These are phyloP conservation scores for Schrankia costaestrigalis DNA, from an alignment of 2,888 invertebrate genomes.

Conservation along the genomic window DNA sequence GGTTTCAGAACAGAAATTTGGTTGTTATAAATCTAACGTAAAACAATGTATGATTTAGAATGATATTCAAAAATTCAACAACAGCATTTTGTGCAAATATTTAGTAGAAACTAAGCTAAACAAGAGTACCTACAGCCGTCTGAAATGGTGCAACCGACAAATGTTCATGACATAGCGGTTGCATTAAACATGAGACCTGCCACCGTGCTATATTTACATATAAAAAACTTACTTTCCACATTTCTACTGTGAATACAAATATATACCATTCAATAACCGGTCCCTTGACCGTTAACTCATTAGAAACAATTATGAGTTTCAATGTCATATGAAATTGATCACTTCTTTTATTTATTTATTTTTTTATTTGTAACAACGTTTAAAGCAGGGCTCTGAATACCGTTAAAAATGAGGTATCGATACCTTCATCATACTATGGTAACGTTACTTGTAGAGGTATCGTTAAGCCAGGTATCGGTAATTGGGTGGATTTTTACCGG, in stretches of 20 bases:
- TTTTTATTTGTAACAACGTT: too few species aligned
- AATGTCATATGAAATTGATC: conserved; percentile 29
- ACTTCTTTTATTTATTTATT: conserved; percentile 18
- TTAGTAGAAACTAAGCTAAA: conserved; percentile 34
- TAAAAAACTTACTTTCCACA: conserved; percentile 45
- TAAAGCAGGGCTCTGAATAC: too few species aligned
- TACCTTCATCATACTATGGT: too few species aligned
- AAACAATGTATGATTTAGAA: conserved; percentile 27
- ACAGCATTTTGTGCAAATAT: conserved; percentile 30
- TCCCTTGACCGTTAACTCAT: conserved; percentile 34
- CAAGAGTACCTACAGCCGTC: conserved; percentile 39
- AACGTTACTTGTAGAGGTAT: too few species aligned
- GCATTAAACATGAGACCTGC: conserved; percentile 76
- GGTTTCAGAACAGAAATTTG: neutral
- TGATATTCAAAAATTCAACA: conserved; percentile 25
- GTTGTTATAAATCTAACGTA: conserved; percentile 15
- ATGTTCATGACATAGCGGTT: conserved; percentile 73
- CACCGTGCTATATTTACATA: conserved; percentile 65
- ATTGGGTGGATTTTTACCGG: too few species aligned
- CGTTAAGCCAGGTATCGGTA: too few species aligned
- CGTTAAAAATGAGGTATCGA: too few species aligned
- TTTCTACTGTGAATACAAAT: conserved; percentile 29
- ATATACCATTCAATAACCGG: conserved; percentile 37
- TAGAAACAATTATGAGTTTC: conserved; percentile 38
- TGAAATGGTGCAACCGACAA: conserved; percentile 74